Conservation (phyloP, 2,888 invertebrate genomes). For the Xanthia togata region DNA sequence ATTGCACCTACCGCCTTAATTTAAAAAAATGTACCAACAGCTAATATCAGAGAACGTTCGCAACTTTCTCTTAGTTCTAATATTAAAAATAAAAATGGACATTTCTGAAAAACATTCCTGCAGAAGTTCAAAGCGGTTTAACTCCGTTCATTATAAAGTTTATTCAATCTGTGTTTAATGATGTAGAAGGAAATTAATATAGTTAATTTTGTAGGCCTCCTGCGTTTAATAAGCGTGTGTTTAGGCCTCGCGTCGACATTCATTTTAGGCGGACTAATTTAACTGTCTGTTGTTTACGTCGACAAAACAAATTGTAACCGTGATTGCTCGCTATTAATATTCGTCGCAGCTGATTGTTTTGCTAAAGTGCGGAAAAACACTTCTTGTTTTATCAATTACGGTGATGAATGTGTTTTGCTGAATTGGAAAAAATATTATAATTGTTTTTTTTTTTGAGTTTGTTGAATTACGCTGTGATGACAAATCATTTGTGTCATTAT, state of each 20-base stretch:
- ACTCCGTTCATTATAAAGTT: conserved; percentile 50
- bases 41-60: conserved; percentile 19
- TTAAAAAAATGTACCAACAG: conserved; percentile 43
- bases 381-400: conserved; percentile 27
- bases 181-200: conserved; percentile 42
- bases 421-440: neutral
- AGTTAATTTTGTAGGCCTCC: conserved; percentile 29
- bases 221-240: conserved; percentile 52
- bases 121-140: conserved; percentile 28
- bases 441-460: neutral
- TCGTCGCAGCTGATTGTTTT: conserved; percentile 49
- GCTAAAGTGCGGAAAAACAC: conserved; percentile 31
- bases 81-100: conserved; percentile 52
- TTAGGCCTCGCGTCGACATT: conserved; percentile 72
- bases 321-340: conserved; percentile 61
- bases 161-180: conserved; percentile 44
- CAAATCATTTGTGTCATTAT: neutral
- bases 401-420: conserved; percentile 45
- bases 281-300: conserved; percentile 75
- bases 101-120: conserved; percentile 37
- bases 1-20: conserved; percentile 42
- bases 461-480: too few relatives aligned
- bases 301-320: conserved; percentile 76
- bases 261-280: conserved; percentile 80
- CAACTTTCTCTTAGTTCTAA: conserved; percentile 34